These are phyloP conservation scores for Onychomys leucogaster DNA, from an alignment of 2,797 vertebrate genomes.

Conservation along the genomic window DNA sequence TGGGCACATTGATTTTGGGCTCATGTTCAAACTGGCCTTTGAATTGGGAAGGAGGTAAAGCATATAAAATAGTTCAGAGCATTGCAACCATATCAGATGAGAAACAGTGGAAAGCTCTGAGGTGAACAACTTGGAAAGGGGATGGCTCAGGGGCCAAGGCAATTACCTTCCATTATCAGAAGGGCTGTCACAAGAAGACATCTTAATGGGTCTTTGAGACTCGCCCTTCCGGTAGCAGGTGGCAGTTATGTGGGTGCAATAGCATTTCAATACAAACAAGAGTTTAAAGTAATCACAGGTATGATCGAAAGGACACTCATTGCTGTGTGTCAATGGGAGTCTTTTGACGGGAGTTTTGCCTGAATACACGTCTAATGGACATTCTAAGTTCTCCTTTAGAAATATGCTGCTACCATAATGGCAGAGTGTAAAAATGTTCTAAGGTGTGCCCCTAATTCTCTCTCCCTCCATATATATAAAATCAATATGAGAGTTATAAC, in stretches of 20 bases:
- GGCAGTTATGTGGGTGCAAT: neutral
- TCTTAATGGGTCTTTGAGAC: neutral
- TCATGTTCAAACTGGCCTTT: neutral
- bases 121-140: neutral
- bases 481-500: neutral
- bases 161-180: neutral
- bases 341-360: neutral
- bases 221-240: neutral
- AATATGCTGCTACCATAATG: neutral
- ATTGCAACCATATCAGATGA: neutral
- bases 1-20: neutral
- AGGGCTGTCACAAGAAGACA: neutral
- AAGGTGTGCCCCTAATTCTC: neutral
- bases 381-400: neutral
- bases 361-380: neutral
- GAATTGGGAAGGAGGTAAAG: neutral
- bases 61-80: neutral
- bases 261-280: slow-evolving; percentile 3
- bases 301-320: neutral
- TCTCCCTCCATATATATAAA: neutral
- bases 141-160: neutral
- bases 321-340: neutral
- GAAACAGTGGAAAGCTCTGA: neutral
- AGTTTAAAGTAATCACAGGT: neutral
- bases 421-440: neutral